Percentiles rank a stretch among this genome's conserved stretches.
phyloP scores from a whole-genome alignment of 2,888 invertebrate species.

The Platerodrilus igneus region DNA sequence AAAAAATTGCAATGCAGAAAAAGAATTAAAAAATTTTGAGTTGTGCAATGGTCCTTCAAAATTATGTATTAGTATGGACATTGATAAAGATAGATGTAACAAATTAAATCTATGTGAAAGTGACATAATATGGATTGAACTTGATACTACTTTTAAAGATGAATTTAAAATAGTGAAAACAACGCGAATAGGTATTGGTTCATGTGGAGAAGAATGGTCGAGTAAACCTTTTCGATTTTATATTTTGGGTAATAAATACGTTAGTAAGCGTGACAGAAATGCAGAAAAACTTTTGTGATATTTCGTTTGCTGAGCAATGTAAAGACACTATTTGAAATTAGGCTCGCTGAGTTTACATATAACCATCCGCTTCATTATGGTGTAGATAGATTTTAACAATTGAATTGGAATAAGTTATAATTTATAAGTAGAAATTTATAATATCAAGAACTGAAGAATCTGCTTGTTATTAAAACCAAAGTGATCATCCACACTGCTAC shows the following conservation, averaged over 20 bases:
- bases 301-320: no score
- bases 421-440: no score
- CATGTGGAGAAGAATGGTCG: slow-evolving; percentile 57
- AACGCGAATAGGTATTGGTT: slow-evolving; percentile 60
- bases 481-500: no score
- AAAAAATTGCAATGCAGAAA: slow-evolving; percentile 17
- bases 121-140: slow-evolving; percentile 49
- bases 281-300: no score
- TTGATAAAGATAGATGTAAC: slow-evolving; percentile 55
- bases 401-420: no score
- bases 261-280: slow-evolving; percentile 56
- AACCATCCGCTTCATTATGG: no score
- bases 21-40: slow-evolving; percentile 48
- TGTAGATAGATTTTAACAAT: no score
- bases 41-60: slow-evolving; percentile 70
- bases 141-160: slow-evolving; percentile 34
- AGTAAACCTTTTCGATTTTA: slow-evolving; percentile 61
- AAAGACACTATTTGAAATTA: no score
- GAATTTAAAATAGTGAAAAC: slow-evolving; percentile 47
- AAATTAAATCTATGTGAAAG: slow-evolving; percentile 51
- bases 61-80: slow-evolving; percentile 60
- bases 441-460: no score
- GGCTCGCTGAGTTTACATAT: no score
- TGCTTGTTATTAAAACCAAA: no score
- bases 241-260: slow-evolving; percentile 52